These are phyloP conservation scores for Tenthredo mesomela DNA, from an alignment of 2,888 invertebrate genomes.

Conservation along the genomic window DNA sequence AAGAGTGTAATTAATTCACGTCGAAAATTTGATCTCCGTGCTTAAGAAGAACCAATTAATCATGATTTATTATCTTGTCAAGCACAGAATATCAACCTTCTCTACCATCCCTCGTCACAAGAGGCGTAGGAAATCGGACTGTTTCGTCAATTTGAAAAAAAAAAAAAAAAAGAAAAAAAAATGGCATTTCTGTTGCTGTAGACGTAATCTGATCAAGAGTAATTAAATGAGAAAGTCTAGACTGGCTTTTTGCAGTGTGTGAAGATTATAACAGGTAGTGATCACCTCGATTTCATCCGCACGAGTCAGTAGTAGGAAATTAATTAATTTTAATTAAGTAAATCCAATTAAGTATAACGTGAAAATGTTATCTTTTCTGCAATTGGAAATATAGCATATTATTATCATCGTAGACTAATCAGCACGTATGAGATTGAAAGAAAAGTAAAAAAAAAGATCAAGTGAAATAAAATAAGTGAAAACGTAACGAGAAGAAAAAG, in stretches of 20 bases:
- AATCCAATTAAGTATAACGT: neutral
- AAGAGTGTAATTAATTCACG: neutral
- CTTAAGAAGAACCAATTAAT: neutral
- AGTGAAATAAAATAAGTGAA: neutral
- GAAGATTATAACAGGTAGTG: neutral
- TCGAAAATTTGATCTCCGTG: neutral
- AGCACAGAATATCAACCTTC: neutral
- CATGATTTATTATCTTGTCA: neutral
- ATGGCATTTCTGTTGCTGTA: neutral
- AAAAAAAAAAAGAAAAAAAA: neutral
- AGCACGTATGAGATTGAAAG: neutral
- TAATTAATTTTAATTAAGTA: neutral
- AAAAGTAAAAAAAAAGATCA: neutral
- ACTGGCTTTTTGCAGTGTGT: neutral
- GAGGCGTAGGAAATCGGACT: neutral
- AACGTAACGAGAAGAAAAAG: neutral
- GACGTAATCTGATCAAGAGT: neutral
- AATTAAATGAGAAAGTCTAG: neutral
- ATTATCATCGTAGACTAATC: neutral
- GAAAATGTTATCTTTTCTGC: neutral
- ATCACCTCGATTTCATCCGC: neutral
- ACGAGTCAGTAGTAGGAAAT: neutral
- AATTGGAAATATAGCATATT: neutral
- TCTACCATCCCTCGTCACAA: neutral
- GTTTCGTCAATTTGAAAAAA: neutral